Percentiles rank a stretch among this genome's conserved stretches.
These are phyloP conservation scores for Cephus nigrinus DNA, from an alignment of 2,888 invertebrate species.

Conservation along the genomic window DNA sequence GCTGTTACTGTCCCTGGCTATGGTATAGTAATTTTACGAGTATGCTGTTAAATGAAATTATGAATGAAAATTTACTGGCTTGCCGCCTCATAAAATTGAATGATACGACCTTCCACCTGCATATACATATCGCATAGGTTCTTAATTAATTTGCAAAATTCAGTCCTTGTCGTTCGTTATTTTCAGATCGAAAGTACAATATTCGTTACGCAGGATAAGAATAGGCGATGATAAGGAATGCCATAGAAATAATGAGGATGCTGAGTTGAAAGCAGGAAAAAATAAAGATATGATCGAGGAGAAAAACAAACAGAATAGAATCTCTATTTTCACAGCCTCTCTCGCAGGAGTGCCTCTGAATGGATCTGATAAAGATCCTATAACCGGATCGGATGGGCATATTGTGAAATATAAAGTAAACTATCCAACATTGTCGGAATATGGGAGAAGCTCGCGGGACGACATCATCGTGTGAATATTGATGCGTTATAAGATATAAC, in stretches of 20 bases:
- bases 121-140: not conserved
- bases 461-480: slow-evolving; percentile 47
- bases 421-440: slow-evolving; percentile 46
- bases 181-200: not conserved
- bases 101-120: not conserved
- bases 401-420: slow-evolving; percentile 56
- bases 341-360: slow-evolving; percentile 37
- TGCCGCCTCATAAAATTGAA: not conserved
- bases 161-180: not conserved
- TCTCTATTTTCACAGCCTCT: slow-evolving; percentile 49
- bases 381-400: slow-evolving; percentile 42
- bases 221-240: not conserved
- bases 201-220: not conserved
- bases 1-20: not conserved
- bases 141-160: not conserved
- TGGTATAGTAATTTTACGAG: not conserved
- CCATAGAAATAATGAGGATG: not conserved
- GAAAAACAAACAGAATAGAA: slow-evolving; percentile 23
- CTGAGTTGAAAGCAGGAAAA: not conserved
- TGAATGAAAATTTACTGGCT: slow-evolving; percentile 5
- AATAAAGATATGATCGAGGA: slow-evolving; percentile 7
- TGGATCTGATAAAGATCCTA: slow-evolving; percentile 52
- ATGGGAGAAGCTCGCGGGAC: slow-evolving; percentile 26
- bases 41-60: slow-evolving; percentile 4
- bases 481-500: slow-evolving; percentile 37